Evolutionary conservation across 2,797 vertebrate species (phyloP), one percentile per base, ranked within the genome.

Genomic region (Molothrus aeneus): DNA sequence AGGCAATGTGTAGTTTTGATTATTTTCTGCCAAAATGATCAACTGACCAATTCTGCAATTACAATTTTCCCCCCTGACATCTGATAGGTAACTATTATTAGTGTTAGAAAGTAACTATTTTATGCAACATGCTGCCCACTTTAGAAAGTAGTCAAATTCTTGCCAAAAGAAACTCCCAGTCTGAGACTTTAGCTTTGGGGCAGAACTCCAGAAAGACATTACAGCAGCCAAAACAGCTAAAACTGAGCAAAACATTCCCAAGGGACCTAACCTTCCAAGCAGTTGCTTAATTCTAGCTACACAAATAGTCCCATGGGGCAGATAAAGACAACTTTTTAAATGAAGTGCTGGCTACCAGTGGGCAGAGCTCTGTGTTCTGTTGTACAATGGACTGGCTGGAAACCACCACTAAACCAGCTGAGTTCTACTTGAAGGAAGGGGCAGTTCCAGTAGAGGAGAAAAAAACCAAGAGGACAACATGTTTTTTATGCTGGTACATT

Each of bases 1-100:
- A 53, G 61, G 31, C 50, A 74, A 47, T 16, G 42, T 32, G 20
- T 43, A 74, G 50, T 85, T 95, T 92, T 92, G 80, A 75, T 86
- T 17, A 60, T 93, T 93, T 93, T 84, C 60, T 89, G 86, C 42
- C 73, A 90, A 71, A 20, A 73, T 65, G 78, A 90, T 73, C 74
- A 82, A 80, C 32, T 60, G 56, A 81, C 48, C 66, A 92, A 45
- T 64, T 56, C 21, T 72, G 26, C 28, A 86, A 59, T 79, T 47
- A 64, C 25, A 3, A 34, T 32, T 31, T 11, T 70, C 48, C 22
- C 5, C 54, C 69, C 20, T 15, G 71, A 73, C 42, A 81, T 21
- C 61, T 69, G 14, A 63, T 66, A 75, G 28, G 68, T 53, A 70
- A 65, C 21, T 87, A 71, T 19, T 59, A 40, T 32, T 84, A 81